Conservation (phyloP, 2,113 vertebrate genomes). For the Mastomys natalensis region DNA sequence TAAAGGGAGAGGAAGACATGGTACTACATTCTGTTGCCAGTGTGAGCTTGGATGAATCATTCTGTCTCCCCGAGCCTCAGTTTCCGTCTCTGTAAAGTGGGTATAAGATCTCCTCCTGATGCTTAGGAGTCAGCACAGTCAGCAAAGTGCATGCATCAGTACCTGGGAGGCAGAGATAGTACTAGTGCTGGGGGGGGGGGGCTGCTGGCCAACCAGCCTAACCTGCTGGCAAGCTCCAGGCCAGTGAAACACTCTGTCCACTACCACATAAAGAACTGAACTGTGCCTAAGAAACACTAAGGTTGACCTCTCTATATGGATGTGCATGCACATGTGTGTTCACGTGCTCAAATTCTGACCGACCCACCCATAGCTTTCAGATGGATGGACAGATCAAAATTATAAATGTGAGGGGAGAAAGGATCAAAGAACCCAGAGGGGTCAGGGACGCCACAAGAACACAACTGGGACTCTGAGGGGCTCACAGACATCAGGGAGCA, state of each 20-base stretch:
- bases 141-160: not conserved
- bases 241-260: not conserved
- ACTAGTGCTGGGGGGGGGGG: not conserved
- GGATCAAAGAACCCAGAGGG: not conserved
- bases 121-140: not conserved
- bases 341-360: not conserved
- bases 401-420: not conserved
- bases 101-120: not conserved
- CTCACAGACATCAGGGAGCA: not conserved
- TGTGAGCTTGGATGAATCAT: not conserved
- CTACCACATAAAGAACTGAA: not conserved
- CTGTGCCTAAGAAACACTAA: not conserved
- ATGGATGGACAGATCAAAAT: not conserved
- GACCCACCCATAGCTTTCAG: not conserved
- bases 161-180: no score
- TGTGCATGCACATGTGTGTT: not conserved
- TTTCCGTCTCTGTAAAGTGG: not conserved
- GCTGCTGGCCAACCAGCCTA: not conserved
- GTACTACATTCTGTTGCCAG: not conserved
- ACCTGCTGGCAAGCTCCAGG: not conserved
- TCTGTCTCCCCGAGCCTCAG: not conserved
- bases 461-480: not conserved
- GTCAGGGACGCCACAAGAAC: not conserved
- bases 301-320: not conserved
- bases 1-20: no score